These are phyloP conservation scores for Eueremaeus valkanovi DNA, from an alignment of 2,888 invertebrate species.

Conservation along the genomic window DNA sequence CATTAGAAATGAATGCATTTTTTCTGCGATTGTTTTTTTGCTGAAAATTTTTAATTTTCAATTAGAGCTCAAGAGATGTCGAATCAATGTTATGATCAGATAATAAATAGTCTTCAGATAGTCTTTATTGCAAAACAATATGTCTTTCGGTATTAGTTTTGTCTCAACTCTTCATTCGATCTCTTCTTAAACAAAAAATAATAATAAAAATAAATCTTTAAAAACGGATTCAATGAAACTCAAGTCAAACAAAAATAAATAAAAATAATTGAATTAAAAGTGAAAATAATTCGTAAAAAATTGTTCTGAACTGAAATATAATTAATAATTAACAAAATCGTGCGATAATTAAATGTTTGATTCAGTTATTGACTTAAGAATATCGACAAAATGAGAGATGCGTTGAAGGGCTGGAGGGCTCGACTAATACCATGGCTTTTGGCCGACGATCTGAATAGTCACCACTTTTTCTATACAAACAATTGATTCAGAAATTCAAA, in stretches of 20 bases:
- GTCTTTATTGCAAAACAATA: background rate
- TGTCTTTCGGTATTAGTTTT: slow-evolving; percentile 2
- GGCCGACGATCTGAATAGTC: background rate
- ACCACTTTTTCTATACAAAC: too few species aligned
- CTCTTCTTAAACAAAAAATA: background rate
- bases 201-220: too few species aligned
- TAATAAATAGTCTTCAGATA: background rate
- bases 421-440: background rate
- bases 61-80: background rate
- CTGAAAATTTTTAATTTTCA: background rate
- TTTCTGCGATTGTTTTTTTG: too few species aligned
- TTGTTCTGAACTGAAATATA: background rate
- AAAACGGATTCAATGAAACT: too few species aligned
- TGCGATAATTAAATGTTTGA: too few species aligned
- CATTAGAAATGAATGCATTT: background rate
- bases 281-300: background rate
- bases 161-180: slow-evolving; percentile 3
- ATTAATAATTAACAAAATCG: too few species aligned
- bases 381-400: background rate
- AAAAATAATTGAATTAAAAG: background rate
- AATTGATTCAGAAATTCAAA: background rate
- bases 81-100: background rate
- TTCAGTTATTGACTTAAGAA: too few species aligned
- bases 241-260: background rate
- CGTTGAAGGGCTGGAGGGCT: background rate